A percentile compares a stretch with the other conserved stretches of the same genome.
phyloP scores from a whole-genome alignment of 2,113 vertebrate species.

The Gnathonemus echidnorhynchus region DNA sequence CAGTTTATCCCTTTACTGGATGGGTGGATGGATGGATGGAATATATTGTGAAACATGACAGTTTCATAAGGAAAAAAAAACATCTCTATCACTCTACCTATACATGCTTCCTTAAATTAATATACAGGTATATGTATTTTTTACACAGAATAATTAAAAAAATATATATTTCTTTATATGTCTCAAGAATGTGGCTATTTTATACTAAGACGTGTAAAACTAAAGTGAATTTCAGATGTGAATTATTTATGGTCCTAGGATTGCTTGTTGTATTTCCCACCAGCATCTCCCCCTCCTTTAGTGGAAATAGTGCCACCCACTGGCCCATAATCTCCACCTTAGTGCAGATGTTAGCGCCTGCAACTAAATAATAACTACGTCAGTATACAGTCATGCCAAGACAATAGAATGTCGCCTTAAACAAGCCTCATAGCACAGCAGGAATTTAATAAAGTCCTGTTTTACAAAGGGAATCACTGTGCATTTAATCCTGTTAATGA shows the following conservation, averaged over 20 bases:
- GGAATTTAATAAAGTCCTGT: background rate
- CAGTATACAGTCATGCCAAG: background rate
- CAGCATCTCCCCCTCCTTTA: background rate
- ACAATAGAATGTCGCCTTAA: background rate
- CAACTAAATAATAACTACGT: background rate
- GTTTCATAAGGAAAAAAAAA: background rate
- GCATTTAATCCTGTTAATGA: background rate
- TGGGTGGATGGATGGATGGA: background rate
- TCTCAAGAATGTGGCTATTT: background rate
- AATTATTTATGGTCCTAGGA: background rate
- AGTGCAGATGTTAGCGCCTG: background rate
- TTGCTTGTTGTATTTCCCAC: background rate
- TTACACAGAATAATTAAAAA: background rate
- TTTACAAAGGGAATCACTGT: background rate
- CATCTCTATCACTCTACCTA: background rate
- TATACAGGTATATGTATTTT: background rate
- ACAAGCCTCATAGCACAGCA: background rate
- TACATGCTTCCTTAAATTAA: background rate
- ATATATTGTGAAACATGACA: background rate
- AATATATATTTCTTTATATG: background rate
- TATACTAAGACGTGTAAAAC: background rate
- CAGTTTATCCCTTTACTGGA: background rate
- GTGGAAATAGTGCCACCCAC: slow-evolving; percentile 3
- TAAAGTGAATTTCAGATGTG: background rate
- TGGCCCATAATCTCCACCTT: background rate